Evolutionary conservation across 2,797 vertebrate genomes (phyloP), one percentile per base, ranked within the genome.

Genomic region (Eremophila alpestris): DNA sequence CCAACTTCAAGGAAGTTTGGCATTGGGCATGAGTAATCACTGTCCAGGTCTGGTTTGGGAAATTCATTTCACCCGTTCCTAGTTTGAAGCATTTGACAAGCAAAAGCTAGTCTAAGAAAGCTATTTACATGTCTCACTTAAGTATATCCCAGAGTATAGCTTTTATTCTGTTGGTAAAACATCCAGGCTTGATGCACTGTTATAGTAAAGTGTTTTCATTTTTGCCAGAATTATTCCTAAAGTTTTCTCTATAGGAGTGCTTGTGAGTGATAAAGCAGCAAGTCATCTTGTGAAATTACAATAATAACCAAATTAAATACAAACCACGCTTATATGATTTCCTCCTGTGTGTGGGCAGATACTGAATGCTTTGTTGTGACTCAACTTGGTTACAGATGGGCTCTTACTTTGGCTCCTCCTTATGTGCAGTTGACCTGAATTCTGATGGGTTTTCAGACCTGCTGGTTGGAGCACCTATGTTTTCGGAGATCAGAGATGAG

Each of bases 401-500:
- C 98, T 99, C 99, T 98, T 99, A 99, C 99, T 99, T 99, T 99
- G 99, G 99, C 98, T 99, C 99, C 98, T 99, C 99, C 98, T 98
- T 99, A 98, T 99, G 99, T 97, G 99, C 99, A 98, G 99, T 99
- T 98, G 99, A 99, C 98, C 98, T 99, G 98, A 99, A 99, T 93
- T 97, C 97, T 68, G 99, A 99, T 14, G 99, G 99, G 95, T 97
- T 99, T 97, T 99, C 99, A 48, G 99, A 99, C 98, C 98, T 99
- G 98, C 98, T 99, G 96, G 99, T 99, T 94, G 99, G 99, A 95
- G 99, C 99, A 84, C 99, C 99, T 97, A 99, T 99, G 99, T 99
- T 99, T 98, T 99, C 99, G 95, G 98, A 99, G 96, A 97, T 99
- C 96, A 98, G 99, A 97, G 99, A 99, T 52, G 99, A 99, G 96